Evolutionary conservation across 2,888 invertebrate genomes (phyloP).

Genomic region (Latheticus oryzae): DNA sequence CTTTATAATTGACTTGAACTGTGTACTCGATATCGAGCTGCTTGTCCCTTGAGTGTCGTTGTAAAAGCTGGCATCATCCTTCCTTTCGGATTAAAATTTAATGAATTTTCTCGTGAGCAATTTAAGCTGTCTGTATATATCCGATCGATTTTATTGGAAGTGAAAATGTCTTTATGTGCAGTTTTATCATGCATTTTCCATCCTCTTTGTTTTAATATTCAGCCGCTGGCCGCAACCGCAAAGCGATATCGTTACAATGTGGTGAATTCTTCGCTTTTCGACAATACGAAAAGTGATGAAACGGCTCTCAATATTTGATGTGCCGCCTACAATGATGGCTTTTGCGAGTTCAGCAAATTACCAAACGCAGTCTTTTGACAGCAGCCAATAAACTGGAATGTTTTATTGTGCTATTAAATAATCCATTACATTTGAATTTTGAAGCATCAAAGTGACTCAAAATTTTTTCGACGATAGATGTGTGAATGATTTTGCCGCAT

Average conservation of each 20-base stretch:
- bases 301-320: slow-evolving; percentile 52
- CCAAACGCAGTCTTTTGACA: slow-evolving; percentile 52
- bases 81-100: slow-evolving; percentile 30
- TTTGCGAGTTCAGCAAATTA: slow-evolving; percentile 58
- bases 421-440: slow-evolving; percentile 54
- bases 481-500: slow-evolving; percentile 1
- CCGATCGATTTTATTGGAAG: slow-evolving; percentile 22
- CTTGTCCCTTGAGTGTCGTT: slow-evolving; percentile 17
- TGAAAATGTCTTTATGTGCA: slow-evolving; percentile 23
- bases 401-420: slow-evolving; percentile 56
- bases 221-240: slow-evolving; percentile 11
- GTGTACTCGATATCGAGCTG: slow-evolving; percentile 15
- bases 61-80: slow-evolving; percentile 20
- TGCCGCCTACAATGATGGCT: slow-evolving; percentile 49
- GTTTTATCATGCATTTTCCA: slow-evolving; percentile 24
- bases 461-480: slow-evolving; percentile 8
- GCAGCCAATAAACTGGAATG: slow-evolving; percentile 56
- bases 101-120: slow-evolving; percentile 23
- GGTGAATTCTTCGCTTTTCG: slow-evolving; percentile 29
- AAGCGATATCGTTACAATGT: slow-evolving; percentile 35
- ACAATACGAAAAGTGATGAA: slow-evolving; percentile 43
- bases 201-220: slow-evolving; percentile 31
- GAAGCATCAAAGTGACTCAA: slow-evolving; percentile 34
- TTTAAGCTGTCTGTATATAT: slow-evolving; percentile 14
- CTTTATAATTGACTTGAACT: slow-evolving; percentile 23